Evolutionary conservation across 2,113 vertebrate genomes (phyloP).

Genomic region (Lophotis ruficrista): DNA sequence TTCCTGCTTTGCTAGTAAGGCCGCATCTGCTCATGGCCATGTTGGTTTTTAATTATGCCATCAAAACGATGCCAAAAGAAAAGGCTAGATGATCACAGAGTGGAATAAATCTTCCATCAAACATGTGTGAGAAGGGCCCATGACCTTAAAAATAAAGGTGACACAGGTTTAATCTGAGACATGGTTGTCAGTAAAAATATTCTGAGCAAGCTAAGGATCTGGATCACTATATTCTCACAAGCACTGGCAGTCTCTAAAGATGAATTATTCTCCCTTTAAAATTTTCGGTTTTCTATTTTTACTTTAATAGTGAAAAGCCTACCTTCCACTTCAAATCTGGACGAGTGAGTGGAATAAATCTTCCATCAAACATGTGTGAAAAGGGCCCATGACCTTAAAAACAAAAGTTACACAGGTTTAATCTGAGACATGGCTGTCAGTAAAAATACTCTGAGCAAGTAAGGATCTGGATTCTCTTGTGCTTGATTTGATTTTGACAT

Average conservation of each 20-base stretch:
- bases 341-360: conserved; percentile 87
- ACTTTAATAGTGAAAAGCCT: conserved; percentile 1
- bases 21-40: background rate
- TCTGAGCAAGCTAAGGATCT: background rate
- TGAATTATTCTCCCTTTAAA: background rate
- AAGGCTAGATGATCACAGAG: background rate
- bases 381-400: conserved; percentile 95
- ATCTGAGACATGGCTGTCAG: background rate
- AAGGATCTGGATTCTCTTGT: background rate
- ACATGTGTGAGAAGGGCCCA: conserved; percentile 97
- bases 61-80: background rate
- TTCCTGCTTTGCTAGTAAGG: background rate
- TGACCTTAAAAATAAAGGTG: conserved; percentile 84
- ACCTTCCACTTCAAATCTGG: conserved; percentile 86
- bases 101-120: conserved; percentile 92
- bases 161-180: background rate
- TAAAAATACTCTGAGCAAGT: background rate
- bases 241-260: background rate
- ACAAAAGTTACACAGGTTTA: conserved; percentile 19
- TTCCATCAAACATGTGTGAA: conserved; percentile 94
- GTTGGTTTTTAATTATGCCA: background rate
- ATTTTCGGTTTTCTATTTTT: background rate
- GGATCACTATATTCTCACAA: background rate
- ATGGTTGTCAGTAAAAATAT: background rate
- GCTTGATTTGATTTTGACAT: background rate